phyloP scores from a whole-genome alignment of 1,140 invertebrate species.

The Penaeus vannamei region DNA sequence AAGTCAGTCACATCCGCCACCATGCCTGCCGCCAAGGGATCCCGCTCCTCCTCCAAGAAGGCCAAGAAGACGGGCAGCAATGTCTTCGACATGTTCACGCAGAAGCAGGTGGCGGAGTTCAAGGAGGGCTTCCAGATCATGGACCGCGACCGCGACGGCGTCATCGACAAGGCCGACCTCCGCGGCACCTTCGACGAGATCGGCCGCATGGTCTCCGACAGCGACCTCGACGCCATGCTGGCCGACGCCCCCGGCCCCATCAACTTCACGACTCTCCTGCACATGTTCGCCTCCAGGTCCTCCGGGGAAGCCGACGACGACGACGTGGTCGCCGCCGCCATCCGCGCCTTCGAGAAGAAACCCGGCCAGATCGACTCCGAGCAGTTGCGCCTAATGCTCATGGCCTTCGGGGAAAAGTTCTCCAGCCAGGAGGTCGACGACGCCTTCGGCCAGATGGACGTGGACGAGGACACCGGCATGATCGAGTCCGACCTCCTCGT shows the following conservation, averaged over 20 bases:
- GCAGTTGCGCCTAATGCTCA: conserved; percentile 92
- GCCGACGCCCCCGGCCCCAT: conserved; percentile 85
- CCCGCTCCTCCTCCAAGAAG: conserved; percentile 67
- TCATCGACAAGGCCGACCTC: conserved; percentile 72
- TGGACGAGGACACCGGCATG: conserved; percentile 89
- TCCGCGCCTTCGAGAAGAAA: conserved; percentile 95
- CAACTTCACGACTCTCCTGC: conserved; percentile 79
- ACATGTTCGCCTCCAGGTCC: conserved; percentile 84
- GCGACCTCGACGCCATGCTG: conserved; percentile 83
- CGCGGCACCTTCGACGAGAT: conserved; percentile 86
- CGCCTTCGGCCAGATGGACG: conserved; percentile 93
- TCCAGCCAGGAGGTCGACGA: conserved; percentile 92
- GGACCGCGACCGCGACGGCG: conserved; percentile 83
- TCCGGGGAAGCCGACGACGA: conserved; percentile 81
- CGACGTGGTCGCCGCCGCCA: conserved; percentile 93
- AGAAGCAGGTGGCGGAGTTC: conserved; percentile 92
- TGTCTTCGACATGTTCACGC: conserved; percentile 96
- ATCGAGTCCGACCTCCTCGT: conserved; percentile 93
- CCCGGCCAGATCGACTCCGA: conserved; percentile 79
- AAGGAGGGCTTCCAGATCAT: conserved; percentile 92
- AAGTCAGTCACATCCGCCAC: conserved; percentile 36
- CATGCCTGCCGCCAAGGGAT: conserved; percentile 64
- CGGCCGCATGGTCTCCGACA: conserved; percentile 82
- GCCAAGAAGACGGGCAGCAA: conserved; percentile 80
- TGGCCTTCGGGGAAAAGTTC: conserved; percentile 98